phyloP scores from a whole-genome alignment of 2,113 vertebrate genomes.

The Centropus bengalensis region DNA sequence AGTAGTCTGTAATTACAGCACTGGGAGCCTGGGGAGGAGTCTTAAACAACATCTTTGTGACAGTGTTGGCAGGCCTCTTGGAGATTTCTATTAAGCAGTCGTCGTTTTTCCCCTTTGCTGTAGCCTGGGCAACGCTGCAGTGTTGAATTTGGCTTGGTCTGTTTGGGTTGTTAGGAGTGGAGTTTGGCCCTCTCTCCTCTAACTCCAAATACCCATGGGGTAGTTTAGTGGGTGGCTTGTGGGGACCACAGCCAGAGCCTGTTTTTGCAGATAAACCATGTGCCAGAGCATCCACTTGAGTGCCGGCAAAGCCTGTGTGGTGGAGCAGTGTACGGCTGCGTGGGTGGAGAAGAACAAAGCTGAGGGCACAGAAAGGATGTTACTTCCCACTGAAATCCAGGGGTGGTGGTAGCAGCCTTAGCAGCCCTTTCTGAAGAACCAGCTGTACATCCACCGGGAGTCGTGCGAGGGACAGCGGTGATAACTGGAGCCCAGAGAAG shows the following conservation, averaged over 20 bases:
- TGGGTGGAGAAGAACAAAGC: background rate
- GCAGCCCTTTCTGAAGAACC: background rate
- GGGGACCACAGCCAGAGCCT: background rate
- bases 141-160: background rate
- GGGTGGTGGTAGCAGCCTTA: accelerated
- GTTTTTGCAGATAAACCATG: background rate
- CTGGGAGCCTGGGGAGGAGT: background rate
- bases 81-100: background rate
- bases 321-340: background rate
- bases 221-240: background rate
- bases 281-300: accelerated
- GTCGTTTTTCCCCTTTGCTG: background rate
- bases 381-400: background rate
- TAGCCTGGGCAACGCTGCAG: background rate
- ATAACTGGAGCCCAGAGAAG: background rate
- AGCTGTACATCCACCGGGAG: accelerated
- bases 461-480: accelerated
- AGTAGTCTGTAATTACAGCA: background rate
- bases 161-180: background rate
- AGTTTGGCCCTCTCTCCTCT: background rate
- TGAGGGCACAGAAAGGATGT: background rate
- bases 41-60: background rate
- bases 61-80: background rate
- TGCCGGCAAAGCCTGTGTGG: background rate
- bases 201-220: accelerated